phyloP scores from a whole-genome alignment of 2,113 vertebrate species.

The Manacus vitellinus region DNA sequence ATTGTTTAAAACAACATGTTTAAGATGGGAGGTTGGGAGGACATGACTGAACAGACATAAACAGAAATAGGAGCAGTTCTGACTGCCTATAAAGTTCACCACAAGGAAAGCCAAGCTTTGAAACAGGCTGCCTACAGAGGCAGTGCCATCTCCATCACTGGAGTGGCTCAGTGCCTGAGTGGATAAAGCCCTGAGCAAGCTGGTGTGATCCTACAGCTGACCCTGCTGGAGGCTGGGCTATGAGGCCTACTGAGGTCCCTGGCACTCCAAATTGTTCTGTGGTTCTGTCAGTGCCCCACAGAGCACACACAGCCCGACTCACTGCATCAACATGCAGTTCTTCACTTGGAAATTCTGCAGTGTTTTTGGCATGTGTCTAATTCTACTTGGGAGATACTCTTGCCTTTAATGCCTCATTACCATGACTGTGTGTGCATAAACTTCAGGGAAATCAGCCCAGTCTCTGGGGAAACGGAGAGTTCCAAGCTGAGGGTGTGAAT shows the following conservation, averaged over 20 bases:
- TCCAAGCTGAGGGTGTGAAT: background rate
- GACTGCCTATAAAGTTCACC: background rate
- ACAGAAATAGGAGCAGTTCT: background rate
- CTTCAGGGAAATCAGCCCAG: background rate
- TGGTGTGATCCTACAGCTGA: background rate
- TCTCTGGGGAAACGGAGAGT: background rate
- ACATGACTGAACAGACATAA: background rate
- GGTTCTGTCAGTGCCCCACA: background rate
- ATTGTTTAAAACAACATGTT: background rate
- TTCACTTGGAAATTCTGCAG: background rate
- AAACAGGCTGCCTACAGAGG: background rate
- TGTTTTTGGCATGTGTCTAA: background rate
- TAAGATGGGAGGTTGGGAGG: background rate
- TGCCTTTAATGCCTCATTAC: background rate
- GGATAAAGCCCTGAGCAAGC: background rate
- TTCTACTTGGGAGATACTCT: background rate
- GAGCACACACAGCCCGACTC: no score
- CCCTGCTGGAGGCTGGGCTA: background rate
- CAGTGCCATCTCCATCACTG: rapidly evolving
- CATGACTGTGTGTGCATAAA: background rate
- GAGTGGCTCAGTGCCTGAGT: background rate
- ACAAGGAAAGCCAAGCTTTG: background rate
- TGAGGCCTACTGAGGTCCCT: background rate
- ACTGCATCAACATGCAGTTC: background rate
- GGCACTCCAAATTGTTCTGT: background rate